Evolutionary conservation across 2,888 invertebrate species (phyloP), one percentile per base, ranked within the genome.

Genomic region (Caenorhabditis drosophilae): DNA sequence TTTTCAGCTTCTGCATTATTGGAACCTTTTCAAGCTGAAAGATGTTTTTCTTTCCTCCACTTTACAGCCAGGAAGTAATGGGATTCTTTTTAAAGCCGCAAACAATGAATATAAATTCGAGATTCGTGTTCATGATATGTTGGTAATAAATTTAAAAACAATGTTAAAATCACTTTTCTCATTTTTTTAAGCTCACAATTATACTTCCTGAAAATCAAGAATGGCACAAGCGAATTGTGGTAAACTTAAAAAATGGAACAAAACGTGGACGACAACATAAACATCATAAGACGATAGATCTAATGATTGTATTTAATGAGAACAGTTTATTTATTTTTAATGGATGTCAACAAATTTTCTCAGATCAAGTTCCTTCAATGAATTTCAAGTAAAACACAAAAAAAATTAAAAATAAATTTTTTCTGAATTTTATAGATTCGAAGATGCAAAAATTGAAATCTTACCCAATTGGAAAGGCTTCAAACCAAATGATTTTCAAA

Each of bases 261-360:
- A n/a, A n/a, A n/a, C n/a, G n/a, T n/a, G n/a, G n/a, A n/a, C n/a
- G n/a, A n/a, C n/a, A n/a, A n/a, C n/a, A n/a, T n/a, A n/a, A n/a
- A n/a, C n/a, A n/a, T n/a, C n/a, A n/a, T n/a, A n/a, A n/a, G n/a
- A 23, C n/a, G 18, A 36, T 22, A 18, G 25, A 72, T 31, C 42
- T 75, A 18, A 64, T 62, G 15, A 46, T 75, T 34, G 56, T 64
- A 15, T 51, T 75, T 16, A 57, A 73, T 38, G 58, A 58, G 34
- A 53, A 60, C 20, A 57, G 55, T 26, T 47, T 75, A 20, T 52
- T 64, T 16, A 54, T 75, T 3, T 62, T 61, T 20, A 69, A 75
- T 16, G 70, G 66, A 11, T 75, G 75, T 40, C 54, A 61, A 44
- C 67, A 71, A 26, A 53, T 75, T 15, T 62, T 66, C 15, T 60